Conservation (phyloP, 1,140 invertebrate genomes). For the Onthophagus taurus region DNA sequence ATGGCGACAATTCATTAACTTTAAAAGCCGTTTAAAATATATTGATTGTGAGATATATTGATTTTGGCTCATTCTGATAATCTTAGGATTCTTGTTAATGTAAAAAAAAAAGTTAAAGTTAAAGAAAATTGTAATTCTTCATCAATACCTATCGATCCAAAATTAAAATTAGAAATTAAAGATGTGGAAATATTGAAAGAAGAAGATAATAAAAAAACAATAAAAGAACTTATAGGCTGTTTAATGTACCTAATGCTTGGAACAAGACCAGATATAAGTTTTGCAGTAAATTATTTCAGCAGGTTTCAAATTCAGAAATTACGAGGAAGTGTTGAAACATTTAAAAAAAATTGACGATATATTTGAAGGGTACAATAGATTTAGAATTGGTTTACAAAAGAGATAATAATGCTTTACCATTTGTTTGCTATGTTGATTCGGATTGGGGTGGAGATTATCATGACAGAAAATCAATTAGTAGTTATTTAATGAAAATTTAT, state of each 20-base stretch:
- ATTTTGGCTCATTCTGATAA: too few relatives aligned
- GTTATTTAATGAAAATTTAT: constrained; percentile 27
- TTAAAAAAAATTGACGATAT: constrained; percentile 34
- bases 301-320: constrained; percentile 26
- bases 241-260: constrained; percentile 34
- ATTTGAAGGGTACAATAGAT: constrained; percentile 34
- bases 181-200: too few relatives aligned
- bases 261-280: constrained; percentile 37
- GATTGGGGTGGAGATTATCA: constrained; percentile 29
- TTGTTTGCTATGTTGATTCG: constrained; percentile 28
- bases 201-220: constrained; percentile 14
- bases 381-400: constrained; percentile 15
- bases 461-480: constrained; percentile 24
- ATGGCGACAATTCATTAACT: too few relatives aligned
- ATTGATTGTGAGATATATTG: too few relatives aligned
- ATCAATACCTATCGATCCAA: constrained; percentile 12
- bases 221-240: constrained; percentile 32
- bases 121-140: constrained; percentile 10
- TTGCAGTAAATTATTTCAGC: constrained; percentile 29
- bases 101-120: too few relatives aligned
- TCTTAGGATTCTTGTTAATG: too few relatives aligned
- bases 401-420: constrained; percentile 10
- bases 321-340: constrained; percentile 26
- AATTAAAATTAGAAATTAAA: constrained; percentile 6
- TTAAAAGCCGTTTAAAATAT: too few relatives aligned